Percentiles rank a stretch among this genome's conserved stretches.
Conservation (phyloP, 2,797 vertebrate genomes). For the Hypotaenidia okinawae region DNA sequence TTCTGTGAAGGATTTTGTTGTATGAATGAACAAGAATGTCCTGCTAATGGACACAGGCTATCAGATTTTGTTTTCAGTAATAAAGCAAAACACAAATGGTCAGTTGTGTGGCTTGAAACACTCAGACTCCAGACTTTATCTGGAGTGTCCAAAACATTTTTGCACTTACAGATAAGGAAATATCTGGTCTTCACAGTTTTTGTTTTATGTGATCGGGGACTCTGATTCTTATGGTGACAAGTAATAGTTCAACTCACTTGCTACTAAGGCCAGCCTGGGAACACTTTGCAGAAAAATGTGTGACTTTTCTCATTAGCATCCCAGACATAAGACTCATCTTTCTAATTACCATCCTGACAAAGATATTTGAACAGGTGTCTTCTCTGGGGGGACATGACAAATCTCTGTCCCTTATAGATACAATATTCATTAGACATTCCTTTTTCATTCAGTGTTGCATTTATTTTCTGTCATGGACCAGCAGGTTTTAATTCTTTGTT, state of each 20-base stretch:
- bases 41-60: background rate
- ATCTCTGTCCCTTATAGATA: background rate
- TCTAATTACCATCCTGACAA: slow-evolving; percentile 2
- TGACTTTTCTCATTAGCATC: slow-evolving; percentile 17
- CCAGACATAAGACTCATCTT: background rate
- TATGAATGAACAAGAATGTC: background rate
- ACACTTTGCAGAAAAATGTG: background rate
- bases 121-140: accelerated
- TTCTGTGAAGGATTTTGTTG: background rate
- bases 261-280: background rate
- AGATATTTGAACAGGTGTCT: background rate
- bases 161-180: background rate
- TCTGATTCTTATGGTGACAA: background rate
- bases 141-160: background rate
- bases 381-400: background rate
- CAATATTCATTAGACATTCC: background rate
- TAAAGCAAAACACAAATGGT: background rate
- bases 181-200: background rate
- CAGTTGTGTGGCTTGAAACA: background rate
- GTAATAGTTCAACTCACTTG: background rate
- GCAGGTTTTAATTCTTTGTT: background rate
- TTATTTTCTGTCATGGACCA: background rate
- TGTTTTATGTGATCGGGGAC: background rate
- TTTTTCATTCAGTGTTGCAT: background rate
- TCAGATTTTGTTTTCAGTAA: background rate